These are phyloP conservation scores for Oscheius sp. DNA, from an alignment of 1,140 invertebrate species.

Conservation along the genomic window DNA sequence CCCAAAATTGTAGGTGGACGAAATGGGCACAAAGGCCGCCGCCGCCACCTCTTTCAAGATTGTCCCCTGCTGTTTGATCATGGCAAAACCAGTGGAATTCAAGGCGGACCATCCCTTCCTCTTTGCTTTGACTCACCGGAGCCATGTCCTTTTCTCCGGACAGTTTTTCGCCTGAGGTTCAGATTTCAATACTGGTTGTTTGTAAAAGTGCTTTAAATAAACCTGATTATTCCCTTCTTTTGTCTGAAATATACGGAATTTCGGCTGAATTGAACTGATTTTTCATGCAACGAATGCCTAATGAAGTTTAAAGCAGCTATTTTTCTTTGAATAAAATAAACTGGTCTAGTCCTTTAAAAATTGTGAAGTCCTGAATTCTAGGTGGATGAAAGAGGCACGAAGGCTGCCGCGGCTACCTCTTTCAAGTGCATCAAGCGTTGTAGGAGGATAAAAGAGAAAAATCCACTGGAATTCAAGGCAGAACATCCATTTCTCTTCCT, in stretches of 20 bases:
- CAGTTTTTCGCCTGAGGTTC: not conserved
- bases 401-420: not conserved
- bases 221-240: no score
- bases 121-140: not conserved
- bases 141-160: not conserved
- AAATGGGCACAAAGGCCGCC: slow-evolving; percentile 2
- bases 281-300: no score
- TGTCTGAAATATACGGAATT: no score
- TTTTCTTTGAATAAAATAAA: no score
- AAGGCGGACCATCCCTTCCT: not conserved
- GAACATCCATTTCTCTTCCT: not conserved
- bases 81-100: not conserved
- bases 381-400: not conserved
- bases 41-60: slow-evolving; percentile 2
- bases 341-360: no score
- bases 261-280: no score
- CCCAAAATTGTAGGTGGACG: slow-evolving; percentile 17
- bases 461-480: not conserved
- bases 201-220: no score
- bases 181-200: no score
- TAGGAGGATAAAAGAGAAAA: no score
- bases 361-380: no score
- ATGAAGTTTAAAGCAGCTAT: no score
- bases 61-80: not conserved
- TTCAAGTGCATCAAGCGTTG: not conserved